Evolutionary conservation across 1,140 invertebrate species (phyloP).

Genomic region (Cydia amplana): DNA sequence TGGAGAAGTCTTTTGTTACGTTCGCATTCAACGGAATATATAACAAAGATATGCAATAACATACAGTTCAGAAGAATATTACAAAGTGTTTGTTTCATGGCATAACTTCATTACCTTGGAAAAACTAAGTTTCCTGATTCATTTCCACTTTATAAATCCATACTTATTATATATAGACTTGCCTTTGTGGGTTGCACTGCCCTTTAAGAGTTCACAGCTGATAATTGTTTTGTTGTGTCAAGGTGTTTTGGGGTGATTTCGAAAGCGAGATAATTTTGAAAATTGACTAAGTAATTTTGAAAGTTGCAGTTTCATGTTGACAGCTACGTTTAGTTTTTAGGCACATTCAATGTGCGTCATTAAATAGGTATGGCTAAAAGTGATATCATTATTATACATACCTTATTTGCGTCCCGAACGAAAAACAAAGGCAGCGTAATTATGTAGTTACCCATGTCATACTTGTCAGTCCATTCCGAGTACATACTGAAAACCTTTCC

Average conservation of each 20-base stretch:
- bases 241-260: no score
- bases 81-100: slow-evolving; percentile 22
- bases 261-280: no score
- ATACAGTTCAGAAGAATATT: not conserved
- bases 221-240: no score
- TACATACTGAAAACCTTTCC: not conserved
- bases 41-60: slow-evolving; percentile 12
- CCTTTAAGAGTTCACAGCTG: no score
- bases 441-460: slow-evolving; percentile 16
- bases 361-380: not conserved
- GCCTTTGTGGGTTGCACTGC: not conserved
- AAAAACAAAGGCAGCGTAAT: not conserved
- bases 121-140: not conserved
- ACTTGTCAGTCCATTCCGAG: slow-evolving; percentile 3
- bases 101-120: not conserved
- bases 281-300: no score
- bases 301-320: no score
- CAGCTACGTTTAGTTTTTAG: no score
- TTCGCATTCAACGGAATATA: slow-evolving; percentile 2
- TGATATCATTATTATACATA: not conserved
- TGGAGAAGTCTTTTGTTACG: slow-evolving; percentile 8
- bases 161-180: not conserved
- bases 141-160: not conserved
- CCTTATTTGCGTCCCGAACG: not conserved
- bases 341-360: no score